Evolutionary conservation across 2,888 invertebrate genomes (phyloP), one percentile per base, ranked within the genome.

Genomic region (Lepidonotus clava): DNA sequence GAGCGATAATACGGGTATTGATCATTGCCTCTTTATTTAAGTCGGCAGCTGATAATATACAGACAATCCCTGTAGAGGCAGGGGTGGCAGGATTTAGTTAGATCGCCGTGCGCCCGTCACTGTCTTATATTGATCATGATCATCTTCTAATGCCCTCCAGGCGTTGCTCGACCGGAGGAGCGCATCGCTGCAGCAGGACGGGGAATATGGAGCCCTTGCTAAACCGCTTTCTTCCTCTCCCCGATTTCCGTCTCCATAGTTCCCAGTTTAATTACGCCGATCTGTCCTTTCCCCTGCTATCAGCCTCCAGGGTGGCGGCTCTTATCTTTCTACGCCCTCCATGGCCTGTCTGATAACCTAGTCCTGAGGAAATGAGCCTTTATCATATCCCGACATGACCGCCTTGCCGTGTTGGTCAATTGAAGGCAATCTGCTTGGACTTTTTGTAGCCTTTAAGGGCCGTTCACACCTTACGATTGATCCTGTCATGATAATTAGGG

Each of bases 81-180:
- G 53, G 21, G 21, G 53, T 11, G 53, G 4, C n/a, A n/a, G 53
- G 53, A n/a, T 53, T 53, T 53, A 53, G 53, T 2, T 4, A 53
- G 53, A 53, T n/a, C 53, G 21, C 53, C n/a, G 21, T n/a, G n/a
- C n/a, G n/a, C n/a, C 53, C n/a, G 53, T 53, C 53, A 53, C 53
- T 53, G 53, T 53, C 53, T 53, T 53, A 53, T 53, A 53, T 53
- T 53, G 53, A 53, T 53, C 53, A 53, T 53, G 53, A 53, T 53
- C 53, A 53, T 53, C 53, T 11, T n/a, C 1, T 53, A 2, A 53
- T 53, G 53, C 53, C 53, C 53, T 53, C n/a, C 18, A 53, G 21
- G 21, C 53, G n/a, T 53, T 53, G 4, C 53, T 53, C 53, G n/a
- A n/a, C 18, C 53, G 21, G 53, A n/a, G n/a, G n/a, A n/a, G n/a